Conservation (phyloP, 2,888 invertebrate species). For the Eristalis arbustorum region DNA sequence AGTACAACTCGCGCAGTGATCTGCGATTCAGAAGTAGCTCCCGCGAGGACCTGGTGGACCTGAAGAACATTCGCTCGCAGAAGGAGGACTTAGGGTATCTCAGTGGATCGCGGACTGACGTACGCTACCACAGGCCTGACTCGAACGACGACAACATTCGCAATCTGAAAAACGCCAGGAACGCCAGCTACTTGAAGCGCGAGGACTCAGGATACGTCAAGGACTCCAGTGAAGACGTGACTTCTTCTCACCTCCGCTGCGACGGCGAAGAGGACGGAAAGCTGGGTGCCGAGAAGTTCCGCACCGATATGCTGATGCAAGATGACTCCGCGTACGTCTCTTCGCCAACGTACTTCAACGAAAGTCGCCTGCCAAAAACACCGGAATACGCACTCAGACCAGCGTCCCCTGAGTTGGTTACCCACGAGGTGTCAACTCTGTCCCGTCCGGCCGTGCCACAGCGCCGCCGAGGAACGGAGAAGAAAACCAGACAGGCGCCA, state of each 20-base stretch:
- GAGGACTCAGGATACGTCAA: conserved; percentile 75
- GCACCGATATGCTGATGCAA: conserved; percentile 81
- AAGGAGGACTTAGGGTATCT: conserved; percentile 75
- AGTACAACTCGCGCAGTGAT: conserved; percentile 77
- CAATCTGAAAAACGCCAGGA: conserved; percentile 62
- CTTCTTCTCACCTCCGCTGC: conserved; percentile 80
- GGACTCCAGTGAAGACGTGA: conserved; percentile 73
- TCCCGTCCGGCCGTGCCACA: conserved; percentile 85
- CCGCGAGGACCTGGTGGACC: conserved; percentile 77
- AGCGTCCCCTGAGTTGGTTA: conserved; percentile 34
- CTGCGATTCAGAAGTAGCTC: conserved; percentile 77
- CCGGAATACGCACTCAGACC: conserved; percentile 70
- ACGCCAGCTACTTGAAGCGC: conserved; percentile 72
- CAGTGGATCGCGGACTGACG: conserved; percentile 75
- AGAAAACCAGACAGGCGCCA: conserved; percentile 81
- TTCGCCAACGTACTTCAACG: conserved; percentile 83
- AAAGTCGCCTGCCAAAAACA: conserved; percentile 81
- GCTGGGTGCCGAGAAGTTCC: conserved; percentile 73
- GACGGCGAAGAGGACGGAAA: conserved; percentile 80
- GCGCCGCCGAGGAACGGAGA: conserved; percentile 83
- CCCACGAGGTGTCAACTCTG: conserved; percentile 36
- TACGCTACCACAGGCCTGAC: conserved; percentile 73
- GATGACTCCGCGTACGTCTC: conserved; percentile 83
- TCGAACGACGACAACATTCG: conserved; percentile 73
- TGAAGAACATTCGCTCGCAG: conserved; percentile 76